A percentile compares a stretch with the other conserved stretches of the same genome.
These are phyloP conservation scores for Margarornis squamiger DNA, from an alignment of 2,797 vertebrate species.

Conservation along the genomic window DNA sequence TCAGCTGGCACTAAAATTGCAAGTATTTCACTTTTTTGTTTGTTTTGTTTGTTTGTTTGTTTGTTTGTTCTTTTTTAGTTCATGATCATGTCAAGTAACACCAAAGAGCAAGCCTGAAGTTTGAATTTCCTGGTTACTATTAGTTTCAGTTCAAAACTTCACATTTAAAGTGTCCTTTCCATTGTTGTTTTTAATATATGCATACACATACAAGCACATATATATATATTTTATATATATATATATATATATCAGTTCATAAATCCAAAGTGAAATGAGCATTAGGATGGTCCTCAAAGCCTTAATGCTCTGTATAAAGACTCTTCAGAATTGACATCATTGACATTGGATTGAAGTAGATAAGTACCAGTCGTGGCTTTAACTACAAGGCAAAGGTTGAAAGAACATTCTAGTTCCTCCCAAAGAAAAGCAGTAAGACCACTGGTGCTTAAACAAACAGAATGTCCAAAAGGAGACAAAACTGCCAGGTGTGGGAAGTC, in stretches of 20 bases:
- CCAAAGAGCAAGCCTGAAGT: neutral
- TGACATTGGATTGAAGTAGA: slow-evolving; percentile 42
- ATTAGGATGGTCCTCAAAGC: neutral
- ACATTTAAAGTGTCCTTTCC: slow-evolving; percentile 17
- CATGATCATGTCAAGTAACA: neutral
- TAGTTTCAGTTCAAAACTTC: slow-evolving; percentile 8
- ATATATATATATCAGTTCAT: neutral
- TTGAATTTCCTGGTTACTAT: slow-evolving; percentile 31
- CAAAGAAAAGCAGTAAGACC: slow-evolving; percentile 35
- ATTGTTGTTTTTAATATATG: neutral
- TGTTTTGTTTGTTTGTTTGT: neutral
- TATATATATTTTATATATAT: slow-evolving; percentile 16
- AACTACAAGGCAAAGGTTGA: slow-evolving; percentile 48
- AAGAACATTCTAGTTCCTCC: neutral
- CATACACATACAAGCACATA: neutral
- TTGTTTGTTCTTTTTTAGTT: neutral
- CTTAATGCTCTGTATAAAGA: slow-evolving; percentile 23
- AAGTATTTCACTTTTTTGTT: neutral
- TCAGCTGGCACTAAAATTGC: neutral
- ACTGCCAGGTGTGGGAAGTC: neutral
- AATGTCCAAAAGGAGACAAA: slow-evolving; percentile 8
- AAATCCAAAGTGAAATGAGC: slow-evolving; percentile 31
- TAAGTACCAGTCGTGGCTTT: slow-evolving; percentile 41
- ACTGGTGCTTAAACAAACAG: slow-evolving; percentile 11
- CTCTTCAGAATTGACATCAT: slow-evolving; percentile 62